Conservation (phyloP, 2,888 invertebrate species). For the Meliscaeva auricollis region DNA sequence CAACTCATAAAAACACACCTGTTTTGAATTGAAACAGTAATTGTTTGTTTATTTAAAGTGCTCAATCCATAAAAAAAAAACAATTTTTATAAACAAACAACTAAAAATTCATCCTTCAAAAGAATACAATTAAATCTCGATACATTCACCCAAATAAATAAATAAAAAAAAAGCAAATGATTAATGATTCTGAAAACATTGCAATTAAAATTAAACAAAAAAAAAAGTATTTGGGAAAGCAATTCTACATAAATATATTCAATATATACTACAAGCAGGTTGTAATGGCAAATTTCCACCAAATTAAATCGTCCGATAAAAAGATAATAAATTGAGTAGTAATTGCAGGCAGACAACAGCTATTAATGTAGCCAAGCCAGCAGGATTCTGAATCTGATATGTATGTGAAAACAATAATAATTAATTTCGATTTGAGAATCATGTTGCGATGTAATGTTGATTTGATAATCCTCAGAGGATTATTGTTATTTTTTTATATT, state of each 20-base stretch:
- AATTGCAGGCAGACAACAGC: slow-evolving; percentile 35
- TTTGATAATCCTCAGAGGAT: slow-evolving; percentile 13
- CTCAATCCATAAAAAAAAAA: background rate
- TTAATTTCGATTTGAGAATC: slow-evolving; percentile 28
- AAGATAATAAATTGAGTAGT: slow-evolving; percentile 47
- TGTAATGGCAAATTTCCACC: slow-evolving; percentile 22
- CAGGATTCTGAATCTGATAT: background rate
- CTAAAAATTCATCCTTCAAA: slow-evolving; percentile 2
- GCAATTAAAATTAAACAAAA: slow-evolving; percentile 29
- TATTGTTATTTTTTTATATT: background rate
- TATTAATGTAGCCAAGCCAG: slow-evolving; percentile 13
- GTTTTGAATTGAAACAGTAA: background rate
- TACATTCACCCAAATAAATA: background rate
- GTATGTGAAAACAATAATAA: slow-evolving; percentile 8
- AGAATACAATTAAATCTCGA: slow-evolving; percentile 13
- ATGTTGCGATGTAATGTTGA: slow-evolving; percentile 32
- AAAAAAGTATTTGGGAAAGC: background rate
- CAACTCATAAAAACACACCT: slow-evolving; percentile 18
- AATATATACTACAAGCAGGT: background rate
- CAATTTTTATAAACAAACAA: background rate
- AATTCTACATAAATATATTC: background rate
- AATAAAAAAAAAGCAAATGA: slow-evolving; percentile 28
- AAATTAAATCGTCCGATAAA: slow-evolving; percentile 23
- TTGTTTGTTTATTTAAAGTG: slow-evolving; percentile 22
- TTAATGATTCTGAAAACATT: slow-evolving; percentile 24